These are phyloP conservation scores for Nipponia nippon DNA, from an alignment of 2,113 vertebrate species.

Conservation along the genomic window DNA sequence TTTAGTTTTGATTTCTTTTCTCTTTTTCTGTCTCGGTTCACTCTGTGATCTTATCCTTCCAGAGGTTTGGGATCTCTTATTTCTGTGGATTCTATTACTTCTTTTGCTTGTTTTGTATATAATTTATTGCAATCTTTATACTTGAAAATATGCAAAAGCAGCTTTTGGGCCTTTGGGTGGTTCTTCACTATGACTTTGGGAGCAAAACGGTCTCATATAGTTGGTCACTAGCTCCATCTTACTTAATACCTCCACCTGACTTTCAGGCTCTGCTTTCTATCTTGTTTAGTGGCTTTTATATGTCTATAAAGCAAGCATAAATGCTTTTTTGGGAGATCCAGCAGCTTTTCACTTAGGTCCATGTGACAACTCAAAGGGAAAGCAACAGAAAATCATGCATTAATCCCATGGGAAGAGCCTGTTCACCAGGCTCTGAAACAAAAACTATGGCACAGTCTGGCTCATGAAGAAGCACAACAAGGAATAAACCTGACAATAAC, in stretches of 20 bases:
- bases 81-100: slow-evolving; percentile 14
- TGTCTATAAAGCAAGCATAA: background rate
- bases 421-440: background rate
- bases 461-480: background rate
- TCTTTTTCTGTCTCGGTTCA: background rate
- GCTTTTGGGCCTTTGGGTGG: background rate
- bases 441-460: background rate
- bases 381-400: background rate
- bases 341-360: background rate
- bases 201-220: background rate
- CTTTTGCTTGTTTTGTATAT: slow-evolving; percentile 4
- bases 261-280: background rate
- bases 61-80: background rate
- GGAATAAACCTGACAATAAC: background rate
- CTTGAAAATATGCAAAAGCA: background rate
- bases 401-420: background rate
- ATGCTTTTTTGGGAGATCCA: background rate
- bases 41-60: background rate
- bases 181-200: background rate
- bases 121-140: background rate
- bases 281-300: background rate
- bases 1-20: slow-evolving; percentile 5
- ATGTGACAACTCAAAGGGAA: background rate
- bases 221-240: background rate
- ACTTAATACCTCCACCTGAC: background rate